Evolutionary conservation across 1,140 invertebrate genomes (phyloP), one percentile per base, ranked within the genome.

Genomic region (Ephestia elutella): DNA sequence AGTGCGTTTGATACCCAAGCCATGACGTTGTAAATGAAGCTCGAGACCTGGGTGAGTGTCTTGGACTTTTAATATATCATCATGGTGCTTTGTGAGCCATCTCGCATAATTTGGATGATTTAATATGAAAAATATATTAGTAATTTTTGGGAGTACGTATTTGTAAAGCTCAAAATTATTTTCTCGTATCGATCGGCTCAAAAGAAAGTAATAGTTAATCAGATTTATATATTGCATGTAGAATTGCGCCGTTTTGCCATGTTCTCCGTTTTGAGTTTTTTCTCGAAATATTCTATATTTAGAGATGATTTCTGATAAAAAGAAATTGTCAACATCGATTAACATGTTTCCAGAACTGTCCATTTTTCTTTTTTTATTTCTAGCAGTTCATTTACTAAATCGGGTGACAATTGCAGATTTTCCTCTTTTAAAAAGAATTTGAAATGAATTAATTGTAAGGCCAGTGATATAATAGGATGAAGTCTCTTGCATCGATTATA

Each of bases 401-500:
- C n/a, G n/a, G n/a, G n/a, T n/a, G n/a, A 10, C 21, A 0, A 56
- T 57, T 13, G n/a, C n/a, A n/a, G n/a, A n/a, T 73, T 66, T 49
- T 59, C 30, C 18, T 32, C 59, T 56, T 78, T 20, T 51, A 78
- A 15, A 58, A 78, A 83, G 28, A 21, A 35, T 68, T 78, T 56
- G 70, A 90, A 88, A 76, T 89, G 82, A 44, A 89, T 51, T 49
- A 83, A 81, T 76, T 86, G 60, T 35, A 90, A 63, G 25, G 66
- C 86, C 21, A 87, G n/a, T 54, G 82, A 57, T 1, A 89, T 28
- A 8, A 90, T 48, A 18, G 85, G 80, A 73, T 90, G 85, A 1
- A 90, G 44, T 30, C 79, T 62, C 65, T 90, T 90, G 54, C 87
- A 90, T 13, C 89, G 48, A 62, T 89, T 90, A 60, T 80, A 90